These are phyloP conservation scores for Microctonus aethiopoides DNA, from an alignment of 2,888 invertebrate genomes.

Conservation along the genomic window DNA sequence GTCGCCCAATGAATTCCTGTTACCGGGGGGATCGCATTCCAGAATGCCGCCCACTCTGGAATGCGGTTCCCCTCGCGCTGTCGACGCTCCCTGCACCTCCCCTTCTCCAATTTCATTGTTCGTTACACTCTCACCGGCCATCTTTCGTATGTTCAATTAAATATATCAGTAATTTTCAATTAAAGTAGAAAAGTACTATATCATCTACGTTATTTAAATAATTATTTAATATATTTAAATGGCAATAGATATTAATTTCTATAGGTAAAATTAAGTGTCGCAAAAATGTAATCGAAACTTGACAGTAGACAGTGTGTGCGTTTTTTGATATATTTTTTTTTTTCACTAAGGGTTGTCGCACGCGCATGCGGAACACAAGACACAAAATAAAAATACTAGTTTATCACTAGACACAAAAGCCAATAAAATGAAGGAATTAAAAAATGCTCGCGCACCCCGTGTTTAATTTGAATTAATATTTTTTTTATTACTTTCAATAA, in stretches of 20 bases:
- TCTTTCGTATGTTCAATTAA: slow-evolving; percentile 34
- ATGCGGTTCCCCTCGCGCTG: slow-evolving; percentile 59
- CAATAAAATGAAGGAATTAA: neutral
- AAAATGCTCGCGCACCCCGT: neutral
- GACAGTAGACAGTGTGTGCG: too few species aligned
- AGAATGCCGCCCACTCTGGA: slow-evolving; percentile 66
- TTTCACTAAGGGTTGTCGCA: neutral
- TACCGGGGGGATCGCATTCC: slow-evolving; percentile 64
- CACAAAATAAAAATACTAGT: too few species aligned
- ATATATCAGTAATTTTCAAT: neutral
- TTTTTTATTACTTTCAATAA: neutral
- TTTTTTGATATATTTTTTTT: slow-evolving; percentile 1
- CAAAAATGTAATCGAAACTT: too few species aligned
- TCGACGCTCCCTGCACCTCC: slow-evolving; percentile 50
- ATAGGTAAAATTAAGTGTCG: too few species aligned
- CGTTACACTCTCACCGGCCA: slow-evolving; percentile 59
- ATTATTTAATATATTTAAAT: too few species aligned
- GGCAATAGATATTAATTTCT: too few species aligned
- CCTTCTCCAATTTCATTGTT: slow-evolving; percentile 57
- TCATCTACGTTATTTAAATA: too few species aligned
- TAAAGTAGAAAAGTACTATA: neutral
- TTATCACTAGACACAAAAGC: too few species aligned
- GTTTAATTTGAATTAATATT: too few species aligned
- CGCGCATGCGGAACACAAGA: slow-evolving; percentile 11
- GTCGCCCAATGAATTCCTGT: slow-evolving; percentile 59